Conservation (phyloP, 37 sponge, comb jelly and placozoan species). For the Bolinopsis microptera region DNA sequence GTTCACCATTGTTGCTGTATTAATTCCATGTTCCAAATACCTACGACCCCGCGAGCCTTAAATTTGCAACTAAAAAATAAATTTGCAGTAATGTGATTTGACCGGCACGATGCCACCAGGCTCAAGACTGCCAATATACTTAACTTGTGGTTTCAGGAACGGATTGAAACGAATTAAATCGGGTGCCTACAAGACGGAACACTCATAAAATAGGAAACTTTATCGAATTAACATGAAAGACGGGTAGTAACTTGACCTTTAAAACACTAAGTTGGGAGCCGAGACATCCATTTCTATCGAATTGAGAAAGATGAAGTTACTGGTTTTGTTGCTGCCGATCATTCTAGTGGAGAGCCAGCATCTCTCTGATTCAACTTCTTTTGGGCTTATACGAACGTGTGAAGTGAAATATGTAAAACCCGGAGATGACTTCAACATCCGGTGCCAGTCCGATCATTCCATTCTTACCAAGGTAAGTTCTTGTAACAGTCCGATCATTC, state of each 20-base stretch:
- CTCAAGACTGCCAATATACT: too few species aligned
- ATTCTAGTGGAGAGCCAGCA: too few species aligned
- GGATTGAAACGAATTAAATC: too few species aligned
- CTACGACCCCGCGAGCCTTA: too few species aligned
- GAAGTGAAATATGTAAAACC: neutral
- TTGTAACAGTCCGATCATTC: neutral
- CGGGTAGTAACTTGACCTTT: neutral
- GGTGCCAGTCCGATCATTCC: neutral
- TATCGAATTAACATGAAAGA: neutral
- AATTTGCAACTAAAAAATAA: too few species aligned
- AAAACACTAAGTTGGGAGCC: neutral
- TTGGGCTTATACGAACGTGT: neutral
- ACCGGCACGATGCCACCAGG: too few species aligned
- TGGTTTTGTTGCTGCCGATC: neutral
- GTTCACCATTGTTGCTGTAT: too few species aligned
- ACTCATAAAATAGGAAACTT: too few species aligned
- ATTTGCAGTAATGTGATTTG: too few species aligned
- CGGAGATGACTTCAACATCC: constrained; percentile 8
- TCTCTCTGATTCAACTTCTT: neutral
- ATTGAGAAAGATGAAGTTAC: neutral
- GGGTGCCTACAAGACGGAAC: too few species aligned
- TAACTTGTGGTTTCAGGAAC: too few species aligned
- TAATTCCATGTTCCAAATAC: too few species aligned
- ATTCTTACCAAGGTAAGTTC: neutral
- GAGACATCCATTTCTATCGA: neutral